Evolutionary conservation across 2,888 invertebrate genomes (phyloP).

Genomic region (Dicyrtomina minuta): DNA sequence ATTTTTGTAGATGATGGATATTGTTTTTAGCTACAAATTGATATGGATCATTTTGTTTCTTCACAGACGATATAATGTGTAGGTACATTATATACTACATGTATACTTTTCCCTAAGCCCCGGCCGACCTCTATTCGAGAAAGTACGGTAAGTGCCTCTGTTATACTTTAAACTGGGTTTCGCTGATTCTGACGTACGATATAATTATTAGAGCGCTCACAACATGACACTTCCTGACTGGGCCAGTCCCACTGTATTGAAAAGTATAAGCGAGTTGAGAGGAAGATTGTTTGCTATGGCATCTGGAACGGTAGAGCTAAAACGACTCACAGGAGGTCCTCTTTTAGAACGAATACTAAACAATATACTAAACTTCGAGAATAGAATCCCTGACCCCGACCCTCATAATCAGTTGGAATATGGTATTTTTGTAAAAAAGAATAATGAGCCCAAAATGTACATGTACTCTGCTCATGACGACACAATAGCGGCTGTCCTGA

Average conservation of each 20-base stretch:
- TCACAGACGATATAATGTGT: too few relatives aligned
- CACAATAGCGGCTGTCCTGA: conserved; percentile 73
- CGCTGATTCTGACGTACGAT: too few relatives aligned
- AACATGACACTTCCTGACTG: conserved; percentile 71
- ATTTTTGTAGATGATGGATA: too few relatives aligned
- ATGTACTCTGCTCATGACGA: conserved; percentile 81
- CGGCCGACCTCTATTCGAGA: too few relatives aligned
- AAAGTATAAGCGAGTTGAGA: conserved; percentile 65
- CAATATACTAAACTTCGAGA: conserved; percentile 39
- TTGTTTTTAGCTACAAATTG: too few relatives aligned
- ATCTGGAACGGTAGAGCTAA: conserved; percentile 70
- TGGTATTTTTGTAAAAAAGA: too few relatives aligned
- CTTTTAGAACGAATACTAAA: conserved; percentile 40
- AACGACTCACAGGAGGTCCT: conserved; percentile 60
- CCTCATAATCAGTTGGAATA: conserved; percentile 45
- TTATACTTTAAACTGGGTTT: too few relatives aligned
- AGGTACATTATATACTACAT: too few relatives aligned
- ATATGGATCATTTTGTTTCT: too few relatives aligned
- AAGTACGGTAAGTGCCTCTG: too few relatives aligned
- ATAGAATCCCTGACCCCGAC: too few relatives aligned
- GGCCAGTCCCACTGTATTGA: conserved; percentile 69
- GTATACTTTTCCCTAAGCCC: too few relatives aligned
- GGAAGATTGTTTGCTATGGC: conserved; percentile 66
- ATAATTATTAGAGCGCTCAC: conserved; percentile 54
- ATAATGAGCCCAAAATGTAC: conserved; percentile 65